Percentiles rank a stretch among this genome's conserved stretches.
phyloP scores from a whole-genome alignment of 1,140 invertebrate genomes.

The Zeugodacus cucurbitae region DNA sequence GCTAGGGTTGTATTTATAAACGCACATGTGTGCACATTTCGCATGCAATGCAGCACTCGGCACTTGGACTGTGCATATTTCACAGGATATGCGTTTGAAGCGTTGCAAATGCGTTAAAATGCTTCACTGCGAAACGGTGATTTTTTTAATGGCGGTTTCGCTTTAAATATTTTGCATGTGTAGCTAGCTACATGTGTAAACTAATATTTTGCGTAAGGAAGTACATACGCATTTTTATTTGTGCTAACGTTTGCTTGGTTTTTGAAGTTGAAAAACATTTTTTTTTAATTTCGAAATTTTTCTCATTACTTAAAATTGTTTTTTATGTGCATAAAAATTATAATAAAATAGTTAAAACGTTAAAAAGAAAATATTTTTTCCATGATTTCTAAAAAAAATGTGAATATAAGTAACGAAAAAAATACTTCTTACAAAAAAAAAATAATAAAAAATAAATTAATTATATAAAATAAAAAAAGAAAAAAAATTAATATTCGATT shows the following conservation, averaged over 20 bases:
- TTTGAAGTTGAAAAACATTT: background rate
- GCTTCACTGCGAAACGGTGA: constrained; percentile 7
- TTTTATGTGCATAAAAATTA: too few species aligned
- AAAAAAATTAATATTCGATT: too few species aligned
- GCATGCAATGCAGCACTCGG: background rate
- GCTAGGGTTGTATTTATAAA: too few species aligned
- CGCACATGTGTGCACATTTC: constrained; percentile 21
- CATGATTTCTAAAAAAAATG: too few species aligned
- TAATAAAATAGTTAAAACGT: too few species aligned
- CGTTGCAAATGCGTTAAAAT: constrained; percentile 35
- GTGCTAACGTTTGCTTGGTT: background rate
- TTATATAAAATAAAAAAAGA: too few species aligned
- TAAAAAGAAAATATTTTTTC: too few species aligned
- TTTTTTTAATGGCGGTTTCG: constrained; percentile 1
- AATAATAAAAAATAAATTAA: too few species aligned
- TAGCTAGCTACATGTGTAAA: background rate
- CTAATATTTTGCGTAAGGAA: background rate
- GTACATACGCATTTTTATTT: background rate
- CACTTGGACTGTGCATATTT: constrained; percentile 23
- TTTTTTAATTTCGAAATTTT: too few species aligned
- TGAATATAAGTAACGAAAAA: too few species aligned
- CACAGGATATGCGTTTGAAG: constrained; percentile 35
- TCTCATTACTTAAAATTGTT: too few species aligned
- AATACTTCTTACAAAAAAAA: too few species aligned
- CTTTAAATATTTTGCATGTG: background rate